Base-by-base conservation (phyloP, 2,797 vertebrate genomes). In the Brotula barbata region DNA sequence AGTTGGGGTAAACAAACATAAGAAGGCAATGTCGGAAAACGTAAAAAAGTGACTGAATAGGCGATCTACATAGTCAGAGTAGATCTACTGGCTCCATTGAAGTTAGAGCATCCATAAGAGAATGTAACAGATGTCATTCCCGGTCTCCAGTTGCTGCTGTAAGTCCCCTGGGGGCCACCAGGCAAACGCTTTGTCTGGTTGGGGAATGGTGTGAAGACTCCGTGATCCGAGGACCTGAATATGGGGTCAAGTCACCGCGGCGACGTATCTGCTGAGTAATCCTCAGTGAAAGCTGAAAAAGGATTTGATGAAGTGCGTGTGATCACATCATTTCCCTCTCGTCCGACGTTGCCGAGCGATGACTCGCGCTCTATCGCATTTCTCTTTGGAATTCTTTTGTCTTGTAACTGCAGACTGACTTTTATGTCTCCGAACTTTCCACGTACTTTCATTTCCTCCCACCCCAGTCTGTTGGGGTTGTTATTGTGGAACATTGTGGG, bases 401-500 rank as follows among this genome's bases (percentile, higher is more conserved):
- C 77, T 85, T 68, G 64, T 15, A 79, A 50, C 67, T 65, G 64
- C 65, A 66, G 67, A 78, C 68, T 80, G 56, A 54, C 65, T 68
- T 82, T 68, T 68, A 62, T 37, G 52, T 70, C 64, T 71, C 22
- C 34, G 17, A 55, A 47, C 33, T 63, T 82, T 78, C 82, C 71
- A 68, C 60, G 80, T 79, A 43, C 48, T 77, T 78, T 69, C 49
- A 80, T 85, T 85, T 83, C 75, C 70, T 73, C 54, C 19, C 47
- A 49, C 63, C 49, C 37, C 48, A 40, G 68, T 65, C 62, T 14
- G 44, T 64, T 55, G 50, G 70, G 60, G 46, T 73, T 86, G 82
- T 82, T 84, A 77, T 81, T 80, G 71, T 84, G 84, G 85, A 86
- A 85, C 75, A 59, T 77, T 77, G 68, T 58, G 68, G 81, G 78